Evolutionary conservation across 2,888 invertebrate genomes (phyloP).

Genomic region (Willowsia nigromaculata): DNA sequence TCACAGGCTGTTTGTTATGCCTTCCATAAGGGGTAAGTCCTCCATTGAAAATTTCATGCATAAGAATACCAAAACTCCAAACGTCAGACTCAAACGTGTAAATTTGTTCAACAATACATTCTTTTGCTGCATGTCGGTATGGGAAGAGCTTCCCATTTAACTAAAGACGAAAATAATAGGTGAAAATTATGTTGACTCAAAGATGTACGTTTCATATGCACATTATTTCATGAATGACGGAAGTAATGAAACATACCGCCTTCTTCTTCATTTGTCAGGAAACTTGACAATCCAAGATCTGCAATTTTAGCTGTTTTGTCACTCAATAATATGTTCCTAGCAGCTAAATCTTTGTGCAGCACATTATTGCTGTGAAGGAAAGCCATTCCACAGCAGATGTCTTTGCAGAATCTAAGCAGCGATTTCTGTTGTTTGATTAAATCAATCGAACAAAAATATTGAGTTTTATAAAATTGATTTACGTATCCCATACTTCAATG

Average conservation of each 20-base stretch:
- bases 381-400: constrained; percentile 73
- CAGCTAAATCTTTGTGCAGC: constrained; percentile 75
- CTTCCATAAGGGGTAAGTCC: constrained; percentile 72
- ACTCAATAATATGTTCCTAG: constrained; percentile 73
- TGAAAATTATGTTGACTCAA: background rate
- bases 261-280: constrained; percentile 65
- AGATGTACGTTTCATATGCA: background rate
- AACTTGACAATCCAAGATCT: constrained; percentile 74
- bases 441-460: too few species aligned
- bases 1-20: constrained; percentile 72
- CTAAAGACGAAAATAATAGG: constrained; percentile 25
- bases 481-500: too few species aligned
- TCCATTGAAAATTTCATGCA: constrained; percentile 68
- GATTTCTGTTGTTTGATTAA: constrained; percentile 53
- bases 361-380: constrained; percentile 71
- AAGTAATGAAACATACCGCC: too few species aligned
- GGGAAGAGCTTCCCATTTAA: constrained; percentile 74
- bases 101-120: constrained; percentile 73
- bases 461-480: too few species aligned
- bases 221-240: background rate
- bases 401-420: constrained; percentile 63
- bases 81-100: constrained; percentile 72
- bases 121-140: constrained; percentile 74
- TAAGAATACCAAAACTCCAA: constrained; percentile 74
- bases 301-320: constrained; percentile 74